Conservation (phyloP, 2,797 vertebrate genomes). For the Silurus lanzhouensis region DNA sequence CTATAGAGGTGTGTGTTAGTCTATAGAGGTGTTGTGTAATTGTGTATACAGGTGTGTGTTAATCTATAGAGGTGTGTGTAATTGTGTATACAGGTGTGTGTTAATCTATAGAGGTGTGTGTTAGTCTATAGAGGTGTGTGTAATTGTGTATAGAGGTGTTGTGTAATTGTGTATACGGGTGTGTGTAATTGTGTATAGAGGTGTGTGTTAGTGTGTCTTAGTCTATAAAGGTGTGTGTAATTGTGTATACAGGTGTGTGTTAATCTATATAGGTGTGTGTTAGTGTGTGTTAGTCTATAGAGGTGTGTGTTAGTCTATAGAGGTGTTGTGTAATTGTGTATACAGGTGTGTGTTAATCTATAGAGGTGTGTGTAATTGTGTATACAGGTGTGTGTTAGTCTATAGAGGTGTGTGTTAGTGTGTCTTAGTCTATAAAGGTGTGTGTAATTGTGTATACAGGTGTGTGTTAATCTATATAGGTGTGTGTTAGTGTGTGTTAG, state of each 20-base stretch:
- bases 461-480: not conserved
- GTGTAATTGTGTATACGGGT: too few species aligned
- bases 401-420: not conserved
- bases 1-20: too few species aligned
- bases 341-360: not conserved
- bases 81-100: not conserved
- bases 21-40: not conserved
- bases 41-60: too few species aligned
- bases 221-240: not conserved
- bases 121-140: not conserved
- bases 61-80: not conserved
- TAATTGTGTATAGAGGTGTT: too few species aligned
- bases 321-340: not conserved
- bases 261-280: not conserved
- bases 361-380: too few species aligned
- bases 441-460: not conserved
- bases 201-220: not conserved
- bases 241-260: not conserved
- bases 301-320: not conserved
- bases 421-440: not conserved
- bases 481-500: not conserved
- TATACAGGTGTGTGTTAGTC: not conserved
- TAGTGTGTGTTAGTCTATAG: not conserved
- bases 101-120: not conserved
- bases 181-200: not conserved